Base-by-base conservation (phyloP, 1,140 invertebrate species). In the Popillia japonica region DNA sequence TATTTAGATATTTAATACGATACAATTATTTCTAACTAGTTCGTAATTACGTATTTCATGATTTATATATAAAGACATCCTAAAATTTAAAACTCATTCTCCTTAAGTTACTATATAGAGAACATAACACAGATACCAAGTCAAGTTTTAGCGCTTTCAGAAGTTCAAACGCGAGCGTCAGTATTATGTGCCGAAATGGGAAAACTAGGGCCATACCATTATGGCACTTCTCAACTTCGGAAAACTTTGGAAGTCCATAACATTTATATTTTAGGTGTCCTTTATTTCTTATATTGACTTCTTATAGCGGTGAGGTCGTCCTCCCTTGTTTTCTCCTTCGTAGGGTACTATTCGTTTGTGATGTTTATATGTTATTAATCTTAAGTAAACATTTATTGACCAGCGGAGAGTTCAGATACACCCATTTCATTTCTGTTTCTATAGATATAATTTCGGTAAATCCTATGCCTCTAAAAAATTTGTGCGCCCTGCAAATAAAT, bases 211-310 rank as follows among this genome's bases (percentile, higher is more conserved):
- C 61, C 22, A 14, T 68, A 68, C 61, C 61, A 68, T 68, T 27
- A 68, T 34, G 22, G 4, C 61, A 68, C 61, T 68, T 27, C 61
- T 68, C 61, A 11, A 11, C 61, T 68, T 68, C 61, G 61, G 48
- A 55, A 68, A 68, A 68, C 61, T 68, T 68, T 68, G 22, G 27
- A 68, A 68, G 61, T 27, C 61, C 22, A 68, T 68, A 68, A 68
- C 61, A 14, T 68, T 68, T 68, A 68, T 68, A 68, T 68, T 34
- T 23, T 27, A 68, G 61, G 61, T 68, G 61, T 68, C 20, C 61
- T 68, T 68, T 68, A 68, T 68, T 68, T 68, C 9, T 22, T 68
- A 68, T 23, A 68, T 17, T 23, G 22, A 23, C 61, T 22, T 55
- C 61, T 68, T 68, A 34, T 22, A 9, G 20, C 27, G 61, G 22